Evolutionary conservation across 1,140 invertebrate genomes (phyloP).

Genomic region (Gerris buenoi): DNA sequence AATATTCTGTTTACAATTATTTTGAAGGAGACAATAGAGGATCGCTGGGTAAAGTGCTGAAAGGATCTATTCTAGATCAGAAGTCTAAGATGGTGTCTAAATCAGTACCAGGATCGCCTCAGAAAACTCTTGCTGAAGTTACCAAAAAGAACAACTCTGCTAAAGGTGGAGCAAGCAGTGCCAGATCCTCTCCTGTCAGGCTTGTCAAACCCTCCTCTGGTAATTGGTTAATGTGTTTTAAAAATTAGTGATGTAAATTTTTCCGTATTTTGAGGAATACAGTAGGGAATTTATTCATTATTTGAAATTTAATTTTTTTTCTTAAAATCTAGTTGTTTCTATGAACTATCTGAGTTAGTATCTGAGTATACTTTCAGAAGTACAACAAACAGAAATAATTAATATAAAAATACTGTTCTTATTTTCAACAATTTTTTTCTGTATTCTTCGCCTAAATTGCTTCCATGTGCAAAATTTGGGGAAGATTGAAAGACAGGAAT

Average conservation of each 20-base stretch:
- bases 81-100: conserved; percentile 13
- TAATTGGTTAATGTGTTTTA: neutral
- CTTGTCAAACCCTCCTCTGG: neutral
- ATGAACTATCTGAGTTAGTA: too few species aligned
- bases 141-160: conserved; percentile 1
- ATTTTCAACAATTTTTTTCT: too few species aligned
- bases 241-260: neutral
- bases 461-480: too few species aligned
- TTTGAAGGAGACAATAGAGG: conserved; percentile 55
- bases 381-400: too few species aligned
- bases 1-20: too few species aligned
- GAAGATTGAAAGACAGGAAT: too few species aligned
- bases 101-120: conserved; percentile 22
- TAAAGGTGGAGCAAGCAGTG: conserved; percentile 13
- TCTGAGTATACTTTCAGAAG: too few species aligned
- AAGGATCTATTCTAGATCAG: conserved; percentile 54
- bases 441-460: too few species aligned
- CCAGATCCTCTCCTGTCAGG: conserved; percentile 22
- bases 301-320: too few species aligned
- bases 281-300: too few species aligned
- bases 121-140: conserved; percentile 13
- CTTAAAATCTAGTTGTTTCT: too few species aligned
- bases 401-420: too few species aligned
- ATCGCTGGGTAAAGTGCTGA: conserved; percentile 57
- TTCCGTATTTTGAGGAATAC: neutral